Base-by-base conservation (phyloP, 2,113 vertebrate species). In the Ibidorhyncha struthersii region DNA sequence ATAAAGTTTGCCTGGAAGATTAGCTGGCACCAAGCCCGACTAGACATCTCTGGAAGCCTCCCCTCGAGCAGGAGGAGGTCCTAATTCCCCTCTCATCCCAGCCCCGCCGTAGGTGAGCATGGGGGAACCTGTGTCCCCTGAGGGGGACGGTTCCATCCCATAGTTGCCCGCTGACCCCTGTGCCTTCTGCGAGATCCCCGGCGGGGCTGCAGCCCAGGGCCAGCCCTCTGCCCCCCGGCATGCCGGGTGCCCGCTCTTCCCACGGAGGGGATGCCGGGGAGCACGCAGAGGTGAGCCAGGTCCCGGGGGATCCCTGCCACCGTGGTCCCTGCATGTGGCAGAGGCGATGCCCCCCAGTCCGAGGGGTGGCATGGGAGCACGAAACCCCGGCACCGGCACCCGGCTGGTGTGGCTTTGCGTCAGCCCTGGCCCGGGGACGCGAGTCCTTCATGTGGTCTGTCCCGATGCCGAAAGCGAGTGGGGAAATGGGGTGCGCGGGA, bases 1-100 rank as follows among this genome's bases (percentile, higher is more conserved):
- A 94, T 95, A 30, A 93, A 90, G 86, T 95, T 95, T 95, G 93
- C 95, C 71, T 95, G 95, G 95, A 96, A 94, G 95, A 96, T 95
- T 95, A 94, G 89, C 80, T 95, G 92, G 90, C 90, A 19, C 65
- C 2, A 6, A 81, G 92, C 95, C 90, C 0, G 10, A 63, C 89
- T 93, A 93, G 90, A 95, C 89, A 94, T 92, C 95, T 89, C 93
- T 92, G 90, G 74, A 94, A 96, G 70, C 79, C 58, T 94, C 78
- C 27, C 14, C 72, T 88, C 2, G 15, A 89, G 79, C 83, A 81
- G 86, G 82, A 90, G 69, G 17, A 36, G 76, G 86, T 89, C 86
- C 86, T 93, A 82, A 91, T 41, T 91, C 41, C 82, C 71, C 62
- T 58, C 81, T 81, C 18, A 0, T 3, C 74, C 62, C 3, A 3